Evolutionary conservation across 2,113 vertebrate genomes (phyloP).

Genomic region (Oreochromis tanganicae): DNA sequence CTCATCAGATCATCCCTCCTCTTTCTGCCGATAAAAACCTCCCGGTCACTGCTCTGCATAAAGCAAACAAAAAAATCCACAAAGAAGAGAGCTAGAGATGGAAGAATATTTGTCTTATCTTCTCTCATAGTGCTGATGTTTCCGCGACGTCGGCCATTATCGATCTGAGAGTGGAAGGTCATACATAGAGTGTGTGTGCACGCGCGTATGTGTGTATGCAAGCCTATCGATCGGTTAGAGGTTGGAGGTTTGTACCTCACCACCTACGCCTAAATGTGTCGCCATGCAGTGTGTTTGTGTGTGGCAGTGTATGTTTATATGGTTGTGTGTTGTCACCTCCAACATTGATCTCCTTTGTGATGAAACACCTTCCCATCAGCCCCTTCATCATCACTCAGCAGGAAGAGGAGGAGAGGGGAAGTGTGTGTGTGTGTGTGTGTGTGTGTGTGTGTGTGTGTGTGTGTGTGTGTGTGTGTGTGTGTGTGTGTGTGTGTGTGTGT

Average conservation of each 20-base stretch:
- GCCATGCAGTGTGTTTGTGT: neutral
- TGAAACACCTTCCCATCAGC: constrained; percentile 52
- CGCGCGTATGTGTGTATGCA: neutral
- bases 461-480: neutral
- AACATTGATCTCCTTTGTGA: constrained; percentile 52
- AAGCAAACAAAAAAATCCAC: neutral
- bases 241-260: constrained; percentile 38
- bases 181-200: neutral
- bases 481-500: no score
- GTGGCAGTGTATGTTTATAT: neutral
- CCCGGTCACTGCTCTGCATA: neutral
- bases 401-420: neutral
- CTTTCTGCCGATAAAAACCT: neutral
- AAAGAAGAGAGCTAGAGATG: neutral
- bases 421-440: neutral
- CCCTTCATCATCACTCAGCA: constrained; percentile 45
- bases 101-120: constrained; percentile 34
- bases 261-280: constrained; percentile 16
- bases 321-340: constrained; percentile 39
- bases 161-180: constrained; percentile 39
- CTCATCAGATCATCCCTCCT: neutral
- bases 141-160: constrained; percentile 1
- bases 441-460: neutral
- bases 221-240: constrained; percentile 15
- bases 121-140: neutral